A percentile compares a stretch with the other conserved stretches of the same genome.
phyloP scores from a whole-genome alignment of 2,113 vertebrate genomes.

The Aplodontia rufa region DNA sequence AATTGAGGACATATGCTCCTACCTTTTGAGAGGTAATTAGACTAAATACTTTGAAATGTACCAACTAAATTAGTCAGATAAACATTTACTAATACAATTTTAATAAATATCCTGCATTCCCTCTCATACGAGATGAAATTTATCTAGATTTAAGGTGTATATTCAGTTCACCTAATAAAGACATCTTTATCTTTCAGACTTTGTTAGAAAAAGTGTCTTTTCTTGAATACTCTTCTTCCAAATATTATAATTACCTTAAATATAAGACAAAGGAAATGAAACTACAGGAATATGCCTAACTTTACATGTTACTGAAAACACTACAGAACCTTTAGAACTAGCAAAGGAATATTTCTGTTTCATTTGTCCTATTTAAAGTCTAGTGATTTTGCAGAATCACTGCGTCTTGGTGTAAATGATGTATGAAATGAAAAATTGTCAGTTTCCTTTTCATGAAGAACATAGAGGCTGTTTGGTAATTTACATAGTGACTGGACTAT shows the following conservation, averaged over 20 bases:
- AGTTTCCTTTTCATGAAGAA: conserved; percentile 7
- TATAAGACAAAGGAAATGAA: conserved; percentile 25
- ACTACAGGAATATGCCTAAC: neutral
- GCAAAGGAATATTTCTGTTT: conserved; percentile 24
- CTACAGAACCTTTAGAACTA: neutral
- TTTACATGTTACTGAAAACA: neutral
- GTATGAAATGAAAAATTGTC: conserved; percentile 53
- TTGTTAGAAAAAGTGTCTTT: neutral
- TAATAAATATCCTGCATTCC: neutral
- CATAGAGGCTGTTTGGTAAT: conserved; percentile 4
- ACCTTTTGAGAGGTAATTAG: neutral
- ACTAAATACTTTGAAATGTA: neutral
- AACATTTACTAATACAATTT: neutral
- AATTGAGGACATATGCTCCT: neutral
- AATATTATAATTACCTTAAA: neutral
- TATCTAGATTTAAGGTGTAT: neutral
- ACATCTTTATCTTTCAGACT: neutral
- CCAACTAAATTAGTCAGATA: neutral
- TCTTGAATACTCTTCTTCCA: neutral
- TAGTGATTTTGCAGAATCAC: conserved; percentile 15
- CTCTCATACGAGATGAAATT: neutral
- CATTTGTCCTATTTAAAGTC: conserved; percentile 56
- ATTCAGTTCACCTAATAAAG: neutral
- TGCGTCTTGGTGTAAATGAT: conserved; percentile 49
- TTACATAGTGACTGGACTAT: neutral